A percentile compares a stretch with the other conserved stretches of the same genome.
These are phyloP conservation scores for Galemys pyrenaicus DNA, from an alignment of 2,113 vertebrate species.

Conservation along the genomic window DNA sequence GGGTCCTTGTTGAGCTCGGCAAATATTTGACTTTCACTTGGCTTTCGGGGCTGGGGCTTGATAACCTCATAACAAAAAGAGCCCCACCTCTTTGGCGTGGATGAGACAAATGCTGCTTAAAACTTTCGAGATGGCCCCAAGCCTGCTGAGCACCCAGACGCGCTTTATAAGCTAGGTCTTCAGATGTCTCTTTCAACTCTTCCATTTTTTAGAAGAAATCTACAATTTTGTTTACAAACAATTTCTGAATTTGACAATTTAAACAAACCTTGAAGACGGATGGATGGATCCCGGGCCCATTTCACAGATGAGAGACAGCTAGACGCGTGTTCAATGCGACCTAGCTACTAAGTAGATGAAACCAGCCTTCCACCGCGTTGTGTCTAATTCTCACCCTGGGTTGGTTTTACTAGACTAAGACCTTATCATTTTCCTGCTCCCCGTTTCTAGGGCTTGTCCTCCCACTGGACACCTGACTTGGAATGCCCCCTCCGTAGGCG, in stretches of 20 bases:
- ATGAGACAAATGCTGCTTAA: not conserved
- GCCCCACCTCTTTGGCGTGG: not conserved
- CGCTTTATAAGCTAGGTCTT: not conserved
- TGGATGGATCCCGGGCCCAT: not conserved
- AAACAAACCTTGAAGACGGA: not conserved
- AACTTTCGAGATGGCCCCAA: not conserved
- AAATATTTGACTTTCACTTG: not conserved
- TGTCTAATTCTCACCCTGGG: not conserved
- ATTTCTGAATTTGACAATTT: not conserved
- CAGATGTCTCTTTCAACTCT: not conserved
- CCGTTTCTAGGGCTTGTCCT: not conserved
- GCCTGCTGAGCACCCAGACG: not conserved
- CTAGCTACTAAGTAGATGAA: not conserved
- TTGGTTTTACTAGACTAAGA: not conserved
- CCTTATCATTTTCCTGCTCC: not conserved
- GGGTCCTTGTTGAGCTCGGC: not conserved
- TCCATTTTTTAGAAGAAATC: not conserved
- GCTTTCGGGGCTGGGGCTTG: not conserved
- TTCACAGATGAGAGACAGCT: not conserved
- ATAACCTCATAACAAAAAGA: not conserved
- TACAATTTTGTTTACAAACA: not conserved
- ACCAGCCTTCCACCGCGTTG: not conserved
- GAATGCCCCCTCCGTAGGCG: not conserved
- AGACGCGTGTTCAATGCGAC: not conserved
- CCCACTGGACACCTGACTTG: not conserved